Conservation (phyloP, 2,888 invertebrate genomes). For the Callyntrura guangdongensis region DNA sequence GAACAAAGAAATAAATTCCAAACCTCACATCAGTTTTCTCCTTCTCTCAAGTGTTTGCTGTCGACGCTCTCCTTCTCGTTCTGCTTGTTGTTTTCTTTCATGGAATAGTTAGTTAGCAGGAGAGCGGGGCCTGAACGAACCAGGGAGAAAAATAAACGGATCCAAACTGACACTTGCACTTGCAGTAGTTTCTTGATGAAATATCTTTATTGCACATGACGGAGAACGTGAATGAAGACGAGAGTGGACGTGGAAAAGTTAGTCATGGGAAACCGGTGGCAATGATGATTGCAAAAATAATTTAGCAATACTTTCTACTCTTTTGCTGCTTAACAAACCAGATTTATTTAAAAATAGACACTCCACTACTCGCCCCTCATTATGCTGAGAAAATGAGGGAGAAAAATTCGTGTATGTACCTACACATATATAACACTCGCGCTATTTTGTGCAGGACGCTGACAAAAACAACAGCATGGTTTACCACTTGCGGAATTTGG, state of each 20-base stretch:
- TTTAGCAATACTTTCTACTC: background rate
- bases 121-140: background rate
- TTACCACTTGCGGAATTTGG: no score
- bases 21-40: background rate
- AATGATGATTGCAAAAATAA: background rate
- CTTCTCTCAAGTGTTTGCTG: constrained; percentile 2
- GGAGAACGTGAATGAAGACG: background rate
- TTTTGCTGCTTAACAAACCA: background rate
- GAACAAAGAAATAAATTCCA: background rate
- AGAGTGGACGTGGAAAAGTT: background rate
- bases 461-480: background rate
- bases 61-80: background rate
- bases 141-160: background rate
- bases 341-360: constrained; percentile 18
- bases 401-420: background rate
- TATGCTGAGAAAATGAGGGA: background rate
- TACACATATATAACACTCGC: background rate
- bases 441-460: background rate
- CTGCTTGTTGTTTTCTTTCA: background rate
- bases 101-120: no score
- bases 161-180: constrained; percentile 54
- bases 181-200: constrained; percentile 2
- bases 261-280: constrained; percentile 7
- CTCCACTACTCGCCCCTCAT: background rate
- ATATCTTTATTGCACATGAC: constrained; percentile 35